These are phyloP conservation scores for Anoura caudifer DNA, from an alignment of 2,113 vertebrate species.

Conservation along the genomic window DNA sequence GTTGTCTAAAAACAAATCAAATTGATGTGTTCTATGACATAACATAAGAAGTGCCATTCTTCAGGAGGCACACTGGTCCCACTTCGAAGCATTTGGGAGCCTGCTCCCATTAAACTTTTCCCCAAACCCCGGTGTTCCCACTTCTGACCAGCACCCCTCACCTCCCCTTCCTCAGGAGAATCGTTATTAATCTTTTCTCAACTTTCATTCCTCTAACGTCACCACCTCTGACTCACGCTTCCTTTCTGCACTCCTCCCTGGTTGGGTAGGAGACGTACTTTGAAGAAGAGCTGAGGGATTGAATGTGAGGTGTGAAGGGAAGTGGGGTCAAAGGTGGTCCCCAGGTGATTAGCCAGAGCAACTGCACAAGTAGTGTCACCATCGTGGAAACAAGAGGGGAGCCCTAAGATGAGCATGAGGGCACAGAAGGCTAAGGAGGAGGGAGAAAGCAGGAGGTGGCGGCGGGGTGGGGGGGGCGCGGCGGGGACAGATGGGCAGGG, in stretches of 20 bases:
- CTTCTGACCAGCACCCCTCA: neutral
- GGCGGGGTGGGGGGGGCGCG: too few species aligned
- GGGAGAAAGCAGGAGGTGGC: too few species aligned
- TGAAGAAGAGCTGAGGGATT: neutral
- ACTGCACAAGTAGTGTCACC: accelerated
- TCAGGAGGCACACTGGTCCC: accelerated
- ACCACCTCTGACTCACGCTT: too few species aligned
- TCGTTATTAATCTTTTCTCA: neutral
- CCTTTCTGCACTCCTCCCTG: neutral
- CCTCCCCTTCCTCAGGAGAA: neutral
- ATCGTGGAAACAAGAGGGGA: neutral
- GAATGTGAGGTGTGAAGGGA: neutral
- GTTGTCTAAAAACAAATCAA: slow-evolving; percentile 38
- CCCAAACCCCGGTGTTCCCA: neutral
- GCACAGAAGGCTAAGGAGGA: too few species aligned
- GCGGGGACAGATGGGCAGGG: too few species aligned
- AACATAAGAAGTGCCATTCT: neutral
- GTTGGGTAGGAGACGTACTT: neutral
- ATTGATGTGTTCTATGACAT: neutral
- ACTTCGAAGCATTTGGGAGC: neutral
- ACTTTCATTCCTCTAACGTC: neutral
- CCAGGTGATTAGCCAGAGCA: neutral
- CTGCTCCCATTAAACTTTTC: accelerated
- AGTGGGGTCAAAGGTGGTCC: neutral
- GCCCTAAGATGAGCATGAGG: too few species aligned